These are phyloP conservation scores for Meloidogyne chitwoodi DNA, from an alignment of 1,140 invertebrate genomes.

Conservation along the genomic window DNA sequence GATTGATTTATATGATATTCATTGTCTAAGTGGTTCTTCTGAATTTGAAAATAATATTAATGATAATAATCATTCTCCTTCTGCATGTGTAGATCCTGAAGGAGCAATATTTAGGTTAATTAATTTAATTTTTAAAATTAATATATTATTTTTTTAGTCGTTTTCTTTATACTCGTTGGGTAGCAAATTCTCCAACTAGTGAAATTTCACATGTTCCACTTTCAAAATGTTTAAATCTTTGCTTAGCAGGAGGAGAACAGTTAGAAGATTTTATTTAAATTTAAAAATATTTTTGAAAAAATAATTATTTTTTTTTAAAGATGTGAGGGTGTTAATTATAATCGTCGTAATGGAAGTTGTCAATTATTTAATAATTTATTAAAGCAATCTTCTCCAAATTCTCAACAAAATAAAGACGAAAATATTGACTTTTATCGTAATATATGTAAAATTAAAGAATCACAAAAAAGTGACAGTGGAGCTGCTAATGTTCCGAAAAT, in stretches of 20 bases:
- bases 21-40: slow-evolving; percentile 45
- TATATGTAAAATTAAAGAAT: slow-evolving; percentile 54
- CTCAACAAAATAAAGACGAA: slow-evolving; percentile 45
- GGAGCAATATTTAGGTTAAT: slow-evolving; percentile 22
- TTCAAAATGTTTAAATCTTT: slow-evolving; percentile 50
- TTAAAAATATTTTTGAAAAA: background rate
- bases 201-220: slow-evolving; percentile 46
- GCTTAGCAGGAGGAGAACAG: slow-evolving; percentile 30
- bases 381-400: slow-evolving; percentile 24
- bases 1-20: slow-evolving; percentile 55
- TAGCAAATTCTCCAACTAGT: slow-evolving; percentile 41
- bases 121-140: background rate
- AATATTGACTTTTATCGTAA: slow-evolving; percentile 59
- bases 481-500: slow-evolving; percentile 56
- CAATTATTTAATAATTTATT: slow-evolving; percentile 39
- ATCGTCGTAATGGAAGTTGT: slow-evolving; percentile 54
- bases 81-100: slow-evolving; percentile 16
- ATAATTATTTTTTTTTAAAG: slow-evolving; percentile 16
- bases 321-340: slow-evolving; percentile 60
- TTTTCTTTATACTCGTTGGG: slow-evolving; percentile 47
- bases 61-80: background rate
- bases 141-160: slow-evolving; percentile 29
- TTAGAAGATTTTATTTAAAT: background rate
- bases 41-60: slow-evolving; percentile 14
- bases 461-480: slow-evolving; percentile 30